Percentiles rank a stretch among this genome's conserved stretches.
phyloP scores from a whole-genome alignment of 2,113 vertebrate species.

The Acinonyx jubatus region DNA sequence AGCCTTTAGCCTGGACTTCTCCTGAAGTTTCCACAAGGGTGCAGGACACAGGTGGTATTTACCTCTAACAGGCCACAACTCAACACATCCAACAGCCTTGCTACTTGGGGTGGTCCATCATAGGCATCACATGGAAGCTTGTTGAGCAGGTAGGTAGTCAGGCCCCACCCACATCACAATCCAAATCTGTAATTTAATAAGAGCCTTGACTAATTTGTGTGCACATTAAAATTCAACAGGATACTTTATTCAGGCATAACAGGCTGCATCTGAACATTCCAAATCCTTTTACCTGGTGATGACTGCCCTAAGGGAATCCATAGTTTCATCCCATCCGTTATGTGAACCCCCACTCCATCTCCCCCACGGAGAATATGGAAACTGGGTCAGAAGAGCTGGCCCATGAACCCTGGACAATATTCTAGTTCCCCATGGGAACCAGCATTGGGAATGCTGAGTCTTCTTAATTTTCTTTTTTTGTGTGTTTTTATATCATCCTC shows the following conservation, averaged over 20 bases:
- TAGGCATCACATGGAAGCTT: not conserved
- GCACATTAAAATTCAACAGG: not conserved
- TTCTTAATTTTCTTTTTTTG: slow-evolving; percentile 49
- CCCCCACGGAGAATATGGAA: not conserved
- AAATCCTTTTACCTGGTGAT: not conserved
- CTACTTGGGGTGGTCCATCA: not conserved
- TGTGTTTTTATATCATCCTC: slow-evolving; percentile 39
- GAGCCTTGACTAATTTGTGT: not conserved
- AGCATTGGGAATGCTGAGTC: not conserved
- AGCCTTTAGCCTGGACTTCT: not conserved
- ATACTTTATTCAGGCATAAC: not conserved
- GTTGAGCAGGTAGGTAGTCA: not conserved
- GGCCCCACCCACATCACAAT: not conserved
- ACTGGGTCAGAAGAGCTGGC: not conserved
- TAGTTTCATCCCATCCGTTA: not conserved
- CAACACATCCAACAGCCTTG: not conserved
- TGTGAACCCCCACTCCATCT: not conserved
- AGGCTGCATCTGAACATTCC: not conserved
- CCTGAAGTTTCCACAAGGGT: not conserved
- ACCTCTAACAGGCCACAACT: not conserved
- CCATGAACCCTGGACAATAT: not conserved
- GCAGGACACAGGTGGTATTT: not conserved
- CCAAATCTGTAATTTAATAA: not conserved
- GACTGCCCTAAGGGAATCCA: not conserved
- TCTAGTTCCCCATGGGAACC: not conserved